These are phyloP conservation scores for Athalia rosae DNA, from an alignment of 2,888 invertebrate genomes.

Conservation along the genomic window DNA sequence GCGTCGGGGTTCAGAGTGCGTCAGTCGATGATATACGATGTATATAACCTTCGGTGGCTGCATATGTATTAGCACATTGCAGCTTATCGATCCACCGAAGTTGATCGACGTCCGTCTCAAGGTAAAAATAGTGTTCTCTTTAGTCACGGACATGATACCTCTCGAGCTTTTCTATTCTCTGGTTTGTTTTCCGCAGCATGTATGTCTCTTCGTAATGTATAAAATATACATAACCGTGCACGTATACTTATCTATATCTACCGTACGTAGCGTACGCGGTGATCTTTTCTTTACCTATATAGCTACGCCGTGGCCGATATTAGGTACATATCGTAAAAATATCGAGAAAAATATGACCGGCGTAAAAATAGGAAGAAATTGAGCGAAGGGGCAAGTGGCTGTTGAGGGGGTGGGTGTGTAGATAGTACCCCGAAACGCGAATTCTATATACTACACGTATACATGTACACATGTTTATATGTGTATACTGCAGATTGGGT, in stretches of 20 bases:
- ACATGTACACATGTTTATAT: background rate
- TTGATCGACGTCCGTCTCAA: constrained; percentile 38
- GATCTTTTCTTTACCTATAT: background rate
- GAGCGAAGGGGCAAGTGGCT: constrained; percentile 4
- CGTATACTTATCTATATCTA: no score
- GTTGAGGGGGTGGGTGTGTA: constrained; percentile 6
- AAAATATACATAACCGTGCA: no score
- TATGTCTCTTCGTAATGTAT: no score
- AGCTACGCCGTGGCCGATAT: background rate
- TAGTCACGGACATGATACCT: background rate
- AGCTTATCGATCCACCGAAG: constrained; percentile 57
- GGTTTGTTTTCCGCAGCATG: constrained; percentile 15
- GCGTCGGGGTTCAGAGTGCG: constrained; percentile 53
- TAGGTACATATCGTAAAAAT: constrained; percentile 26
- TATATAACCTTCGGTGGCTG: constrained; percentile 55
- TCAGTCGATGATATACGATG: constrained; percentile 52
- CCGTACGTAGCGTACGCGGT: no score
- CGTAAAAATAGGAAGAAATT: constrained; percentile 32
- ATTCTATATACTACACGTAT: constrained; percentile 17
- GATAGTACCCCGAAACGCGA: constrained; percentile 20
- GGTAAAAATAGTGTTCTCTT: constrained; percentile 19
- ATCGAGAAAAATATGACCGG: constrained; percentile 17
- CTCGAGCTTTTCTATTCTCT: constrained; percentile 9
- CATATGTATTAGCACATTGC: constrained; percentile 57
- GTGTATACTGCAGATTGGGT: constrained; percentile 19